These are phyloP conservation scores for crab-eating macaque (Macaca fascicularis) DNA, from an alignment of 2,113 vertebrate species.

Conservation along the genomic window T2T-MFA8v1.1 NC_088386.1:108876501-108877000, in stretches of 20 bases:
- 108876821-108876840: slow-evolving; percentile 40
- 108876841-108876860: not conserved
- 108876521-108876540: slow-evolving; percentile 8
- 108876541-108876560: not conserved
- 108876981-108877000: not conserved
- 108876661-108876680: not conserved
- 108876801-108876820: not conserved
- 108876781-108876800: not conserved
- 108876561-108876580: not conserved
- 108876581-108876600: not conserved
- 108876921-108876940: not conserved
- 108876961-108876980: not conserved
- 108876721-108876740: not conserved
- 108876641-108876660: slow-evolving; percentile 37
- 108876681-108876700: slow-evolving; percentile 25
- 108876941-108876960: not conserved
- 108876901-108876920: not conserved
- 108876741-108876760: not conserved
- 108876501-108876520: not conserved
- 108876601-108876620: not conserved
- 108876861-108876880: not conserved
- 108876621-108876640: not conserved
- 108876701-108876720: not conserved
- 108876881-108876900: not conserved
- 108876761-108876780: not conserved